Percentiles rank a stretch among this genome's conserved stretches.
phyloP scores from a whole-genome alignment of 2,888 invertebrate species.

The Saturnia japonica region DNA sequence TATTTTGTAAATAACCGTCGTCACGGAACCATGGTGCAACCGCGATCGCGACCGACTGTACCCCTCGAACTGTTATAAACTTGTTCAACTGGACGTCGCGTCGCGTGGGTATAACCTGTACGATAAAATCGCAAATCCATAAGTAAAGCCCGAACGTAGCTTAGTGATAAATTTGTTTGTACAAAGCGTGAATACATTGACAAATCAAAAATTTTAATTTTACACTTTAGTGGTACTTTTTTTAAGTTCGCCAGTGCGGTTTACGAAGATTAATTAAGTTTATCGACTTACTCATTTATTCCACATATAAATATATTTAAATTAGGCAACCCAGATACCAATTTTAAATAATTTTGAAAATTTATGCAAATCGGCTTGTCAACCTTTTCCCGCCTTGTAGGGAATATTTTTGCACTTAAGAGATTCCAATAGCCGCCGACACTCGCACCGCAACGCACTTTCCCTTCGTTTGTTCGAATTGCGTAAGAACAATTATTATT shows the following conservation, averaged over 20 bases:
- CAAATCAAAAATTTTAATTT: no score
- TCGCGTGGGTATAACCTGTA: neutral
- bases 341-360: no score
- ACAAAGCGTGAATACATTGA: neutral
- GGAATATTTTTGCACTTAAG: neutral
- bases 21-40: neutral
- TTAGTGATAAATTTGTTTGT: neutral
- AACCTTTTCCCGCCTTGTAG: neutral
- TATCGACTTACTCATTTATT: no score
- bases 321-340: no score
- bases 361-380: neutral
- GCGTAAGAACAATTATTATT: constrained; percentile 37
- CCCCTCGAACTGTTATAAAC: neutral
- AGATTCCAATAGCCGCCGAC: constrained; percentile 12
- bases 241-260: no score
- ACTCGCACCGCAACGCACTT: constrained; percentile 27
- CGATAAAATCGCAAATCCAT: neutral
- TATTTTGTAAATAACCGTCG: neutral
- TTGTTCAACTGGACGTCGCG: neutral
- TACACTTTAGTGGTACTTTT: no score
- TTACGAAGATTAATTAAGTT: no score
- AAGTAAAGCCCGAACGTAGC: neutral
- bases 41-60: neutral
- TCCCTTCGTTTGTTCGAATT: constrained; percentile 35
- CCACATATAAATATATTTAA: no score